Conservation (phyloP, 2,888 invertebrate genomes). For the Crocallis elinguaria region DNA sequence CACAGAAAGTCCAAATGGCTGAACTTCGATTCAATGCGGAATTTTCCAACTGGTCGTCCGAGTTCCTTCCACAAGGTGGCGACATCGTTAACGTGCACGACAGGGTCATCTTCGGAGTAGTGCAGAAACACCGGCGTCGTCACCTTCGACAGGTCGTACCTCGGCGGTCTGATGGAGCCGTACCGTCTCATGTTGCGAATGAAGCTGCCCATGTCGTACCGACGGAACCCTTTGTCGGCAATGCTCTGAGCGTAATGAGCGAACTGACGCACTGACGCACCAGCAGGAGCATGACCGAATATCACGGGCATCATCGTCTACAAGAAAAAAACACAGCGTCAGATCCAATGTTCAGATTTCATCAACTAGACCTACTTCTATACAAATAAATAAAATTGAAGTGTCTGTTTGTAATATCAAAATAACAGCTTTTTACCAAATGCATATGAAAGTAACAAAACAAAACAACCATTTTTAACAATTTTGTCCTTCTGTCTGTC, state of each 20-base stretch:
- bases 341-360: background rate
- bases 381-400: too few relatives aligned
- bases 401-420: too few relatives aligned
- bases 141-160: slow-evolving; percentile 83
- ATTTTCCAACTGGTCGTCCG: slow-evolving; percentile 83
- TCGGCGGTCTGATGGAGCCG: slow-evolving; percentile 81
- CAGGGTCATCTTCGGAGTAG: slow-evolving; percentile 87
- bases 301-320: slow-evolving; percentile 89
- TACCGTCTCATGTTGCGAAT: slow-evolving; percentile 82
- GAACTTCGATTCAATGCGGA: slow-evolving; percentile 84
- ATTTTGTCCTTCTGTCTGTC: too few relatives aligned
- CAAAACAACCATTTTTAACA: too few relatives aligned
- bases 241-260: slow-evolving; percentile 89
- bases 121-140: slow-evolving; percentile 87
- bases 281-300: slow-evolving; percentile 88
- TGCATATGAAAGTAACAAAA: too few relatives aligned
- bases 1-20: slow-evolving; percentile 90
- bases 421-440: too few relatives aligned
- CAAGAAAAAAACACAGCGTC: slow-evolving; percentile 26
- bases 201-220: slow-evolving; percentile 83
- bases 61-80: slow-evolving; percentile 78
- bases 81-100: slow-evolving; percentile 85
- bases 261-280: slow-evolving; percentile 88
- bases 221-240: slow-evolving; percentile 76
- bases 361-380: too few relatives aligned